Evolutionary conservation across 2,797 vertebrate genomes (phyloP), one percentile per base, ranked within the genome.

Genomic region (Pipistrellus nathusii): DNA sequence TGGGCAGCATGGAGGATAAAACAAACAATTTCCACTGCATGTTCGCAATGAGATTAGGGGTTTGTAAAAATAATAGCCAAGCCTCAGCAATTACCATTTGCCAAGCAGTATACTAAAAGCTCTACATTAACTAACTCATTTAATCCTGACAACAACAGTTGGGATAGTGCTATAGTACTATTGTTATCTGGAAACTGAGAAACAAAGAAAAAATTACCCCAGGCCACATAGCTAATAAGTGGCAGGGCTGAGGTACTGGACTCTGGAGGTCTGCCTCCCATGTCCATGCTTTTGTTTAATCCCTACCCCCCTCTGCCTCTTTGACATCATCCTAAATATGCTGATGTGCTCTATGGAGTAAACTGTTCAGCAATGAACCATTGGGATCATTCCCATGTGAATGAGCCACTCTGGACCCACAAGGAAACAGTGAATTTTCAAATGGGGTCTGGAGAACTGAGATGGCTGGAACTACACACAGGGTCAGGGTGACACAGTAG

Each of bases 1-100:
- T 55, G 44, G 21, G 13, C 10, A 68, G n/a, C 23, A 2, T 11
- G 6, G 20, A 8, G 7, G 10, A 38, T 59, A 25, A 81, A 94
- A 53, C 1, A 90, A 83, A 48, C 5, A 62, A 51, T 81, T 88
- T 48, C 85, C 8, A 66, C 11, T 46, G 25, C 2, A 44, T 64
- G 18, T 23, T 73, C 81, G 10, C 5, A 72, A 75, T 15, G 17
- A 53, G 72, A 87, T 68, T 3, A 41, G 35, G 41, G 0, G 2
- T 20, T 86, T 66, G 41, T 41, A 88, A 88, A 85, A 38, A 59
- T 68, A 86, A 64, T 78, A 93, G 53, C 46, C 17, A 75, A 55
- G 21, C 2, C 30, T 77, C 23, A 51, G 6, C 38, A 14, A 11
- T 83, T 30, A 81, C 3, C 7, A 59, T 66, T 21, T 66, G 1